Percentiles rank a stretch among this genome's conserved stretches.
Conservation (phyloP, 2,888 invertebrate genomes). For the Heteromurus nitidus region DNA sequence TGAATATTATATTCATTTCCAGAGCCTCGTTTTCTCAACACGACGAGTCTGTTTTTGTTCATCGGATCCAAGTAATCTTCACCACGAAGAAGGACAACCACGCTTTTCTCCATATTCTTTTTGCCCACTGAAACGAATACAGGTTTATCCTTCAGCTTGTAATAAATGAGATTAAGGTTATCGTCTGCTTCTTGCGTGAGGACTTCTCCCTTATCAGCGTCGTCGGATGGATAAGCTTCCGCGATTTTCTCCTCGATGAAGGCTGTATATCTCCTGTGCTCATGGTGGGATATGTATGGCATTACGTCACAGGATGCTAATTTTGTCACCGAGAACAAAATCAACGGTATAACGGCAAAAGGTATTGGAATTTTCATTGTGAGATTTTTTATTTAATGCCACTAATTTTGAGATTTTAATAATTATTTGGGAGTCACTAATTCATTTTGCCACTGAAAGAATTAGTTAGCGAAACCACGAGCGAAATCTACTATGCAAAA, state of each 20-base stretch:
- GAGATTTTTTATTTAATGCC: too few relatives aligned
- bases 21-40: slow-evolving; percentile 17
- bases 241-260: slow-evolving; percentile 6
- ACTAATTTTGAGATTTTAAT: too few relatives aligned
- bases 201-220: slow-evolving; percentile 25
- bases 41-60: slow-evolving; percentile 43
- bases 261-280: neutral
- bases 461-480: too few relatives aligned
- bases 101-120: slow-evolving; percentile 18
- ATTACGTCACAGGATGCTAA: neutral
- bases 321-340: too few relatives aligned
- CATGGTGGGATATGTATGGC: slow-evolving; percentile 25
- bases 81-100: slow-evolving; percentile 29
- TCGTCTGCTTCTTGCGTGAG: slow-evolving; percentile 9
- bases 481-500: too few relatives aligned
- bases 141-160: neutral
- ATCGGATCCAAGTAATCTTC: slow-evolving; percentile 41
- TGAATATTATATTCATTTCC: slow-evolving; percentile 41
- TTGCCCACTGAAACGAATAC: slow-evolving; percentile 10
- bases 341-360: too few relatives aligned
- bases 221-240: slow-evolving; percentile 27
- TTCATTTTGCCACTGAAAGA: too few relatives aligned
- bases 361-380: too few relatives aligned
- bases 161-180: slow-evolving; percentile 2
- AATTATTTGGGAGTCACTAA: too few relatives aligned